Percentiles rank a stretch among this genome's conserved stretches.
Conservation (phyloP, 2,888 invertebrate species). For the Brenthis daphne region DNA sequence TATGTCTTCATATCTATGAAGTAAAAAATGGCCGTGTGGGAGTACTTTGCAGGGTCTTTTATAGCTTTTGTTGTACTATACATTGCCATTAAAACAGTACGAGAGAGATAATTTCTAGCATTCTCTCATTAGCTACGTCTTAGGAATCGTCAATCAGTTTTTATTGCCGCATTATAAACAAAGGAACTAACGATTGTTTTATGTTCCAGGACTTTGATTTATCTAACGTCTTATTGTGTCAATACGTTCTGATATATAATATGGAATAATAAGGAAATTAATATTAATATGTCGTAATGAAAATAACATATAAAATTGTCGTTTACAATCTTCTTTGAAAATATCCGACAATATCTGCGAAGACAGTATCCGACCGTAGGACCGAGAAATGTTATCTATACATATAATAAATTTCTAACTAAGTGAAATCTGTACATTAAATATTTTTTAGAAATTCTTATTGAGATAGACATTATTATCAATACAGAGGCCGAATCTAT, state of each 20-base stretch:
- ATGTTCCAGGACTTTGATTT: conserved; percentile 35
- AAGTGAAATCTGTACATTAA: too few relatives aligned
- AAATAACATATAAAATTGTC: too few relatives aligned
- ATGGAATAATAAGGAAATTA: background rate
- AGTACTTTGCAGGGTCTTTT: conserved; percentile 54
- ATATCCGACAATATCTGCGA: too few relatives aligned
- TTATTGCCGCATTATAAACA: conserved; percentile 49
- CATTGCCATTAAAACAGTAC: conserved; percentile 52
- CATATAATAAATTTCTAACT: too few relatives aligned
- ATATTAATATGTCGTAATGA: background rate
- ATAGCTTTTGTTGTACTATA: conserved; percentile 55
- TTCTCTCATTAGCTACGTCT: conserved; percentile 53
- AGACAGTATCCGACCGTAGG: too few relatives aligned
- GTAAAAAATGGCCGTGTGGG: conserved; percentile 59
- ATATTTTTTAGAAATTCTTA: too few relatives aligned
- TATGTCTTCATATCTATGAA: conserved; percentile 54
- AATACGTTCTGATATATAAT: background rate
- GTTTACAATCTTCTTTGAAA: too few relatives aligned
- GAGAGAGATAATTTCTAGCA: conserved; percentile 51
- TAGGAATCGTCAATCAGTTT: conserved; percentile 48
- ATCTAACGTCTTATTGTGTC: conserved; percentile 9
- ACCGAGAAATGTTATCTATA: too few relatives aligned
- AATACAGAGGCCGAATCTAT: too few relatives aligned
- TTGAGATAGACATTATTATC: too few relatives aligned
- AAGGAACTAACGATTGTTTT: conserved; percentile 44